phyloP scores from a whole-genome alignment of 1,140 invertebrate genomes.

The Helicoverpa armigera region DNA sequence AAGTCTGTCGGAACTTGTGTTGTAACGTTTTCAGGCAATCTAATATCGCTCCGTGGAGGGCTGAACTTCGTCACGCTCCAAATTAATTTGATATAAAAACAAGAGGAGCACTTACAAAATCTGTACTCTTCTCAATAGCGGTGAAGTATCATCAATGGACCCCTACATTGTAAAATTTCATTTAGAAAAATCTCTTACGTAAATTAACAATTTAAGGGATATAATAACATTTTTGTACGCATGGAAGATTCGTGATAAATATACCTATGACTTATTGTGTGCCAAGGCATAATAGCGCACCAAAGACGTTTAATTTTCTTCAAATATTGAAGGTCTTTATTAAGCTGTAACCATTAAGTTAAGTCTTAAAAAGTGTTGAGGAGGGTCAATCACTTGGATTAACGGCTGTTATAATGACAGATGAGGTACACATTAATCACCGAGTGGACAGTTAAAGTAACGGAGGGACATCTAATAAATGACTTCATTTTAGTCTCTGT shows the following conservation, averaged over 20 bases:
- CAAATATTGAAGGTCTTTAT: no score
- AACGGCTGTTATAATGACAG: constrained; percentile 12
- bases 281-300: no score
- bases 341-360: no score
- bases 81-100: constrained; percentile 34
- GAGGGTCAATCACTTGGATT: not conserved
- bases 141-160: no score
- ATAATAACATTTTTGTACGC: no score
- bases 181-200: no score
- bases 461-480: constrained; percentile 49
- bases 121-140: not conserved
- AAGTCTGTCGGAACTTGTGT: constrained; percentile 10
- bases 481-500: constrained; percentile 45
- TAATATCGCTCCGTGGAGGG: constrained; percentile 2
- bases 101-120: not conserved
- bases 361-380: not conserved
- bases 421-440: constrained; percentile 13
- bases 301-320: no score
- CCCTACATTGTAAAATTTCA: no score
- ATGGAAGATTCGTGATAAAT: no score
- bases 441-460: constrained; percentile 40
- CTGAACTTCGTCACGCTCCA: constrained; percentile 16
- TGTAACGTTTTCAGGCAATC: constrained; percentile 24
- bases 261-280: no score
- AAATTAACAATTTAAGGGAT: no score